Conservation (phyloP, 2,888 invertebrate genomes). For the Lasioglossum zephyrum region DNA sequence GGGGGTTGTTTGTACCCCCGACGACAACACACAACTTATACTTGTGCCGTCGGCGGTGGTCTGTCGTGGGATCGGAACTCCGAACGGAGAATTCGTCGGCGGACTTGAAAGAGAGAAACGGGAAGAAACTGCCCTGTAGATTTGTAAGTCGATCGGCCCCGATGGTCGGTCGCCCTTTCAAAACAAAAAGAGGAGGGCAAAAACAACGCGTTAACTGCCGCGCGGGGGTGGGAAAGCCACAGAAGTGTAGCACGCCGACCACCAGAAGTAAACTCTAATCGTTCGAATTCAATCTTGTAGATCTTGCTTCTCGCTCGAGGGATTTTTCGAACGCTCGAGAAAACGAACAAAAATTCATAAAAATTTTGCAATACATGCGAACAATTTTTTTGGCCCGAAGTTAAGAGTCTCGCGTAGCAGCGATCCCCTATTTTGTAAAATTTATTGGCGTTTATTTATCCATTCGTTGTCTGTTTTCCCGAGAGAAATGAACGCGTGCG, state of each 20-base stretch:
- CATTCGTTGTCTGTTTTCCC: background rate
- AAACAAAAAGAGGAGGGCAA: constrained; percentile 61
- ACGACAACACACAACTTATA: constrained; percentile 76
- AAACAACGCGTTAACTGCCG: constrained; percentile 51
- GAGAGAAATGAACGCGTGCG: background rate
- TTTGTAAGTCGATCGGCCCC: constrained; percentile 71
- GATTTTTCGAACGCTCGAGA: no score
- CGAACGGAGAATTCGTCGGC: constrained; percentile 73
- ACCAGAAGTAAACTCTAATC: background rate
- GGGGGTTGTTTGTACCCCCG: constrained; percentile 31
- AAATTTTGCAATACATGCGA: no score
- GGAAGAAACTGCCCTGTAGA: constrained; percentile 47
- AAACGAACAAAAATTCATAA: no score
- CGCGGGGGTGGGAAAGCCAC: constrained; percentile 43
- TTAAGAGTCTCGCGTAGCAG: no score
- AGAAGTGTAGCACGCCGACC: constrained; percentile 58
- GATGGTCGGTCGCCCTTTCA: constrained; percentile 57
- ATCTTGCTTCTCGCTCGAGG: no score
- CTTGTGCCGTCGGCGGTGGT: constrained; percentile 69
- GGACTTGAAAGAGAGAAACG: constrained; percentile 74
- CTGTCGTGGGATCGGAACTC: constrained; percentile 71
- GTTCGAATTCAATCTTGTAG: no score
- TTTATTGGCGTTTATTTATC: no score
- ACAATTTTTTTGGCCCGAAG: no score
- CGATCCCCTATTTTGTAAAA: no score